Evolutionary conservation across 2,113 vertebrate species (phyloP).

Genomic region (Thalassoma bifasciatum): DNA sequence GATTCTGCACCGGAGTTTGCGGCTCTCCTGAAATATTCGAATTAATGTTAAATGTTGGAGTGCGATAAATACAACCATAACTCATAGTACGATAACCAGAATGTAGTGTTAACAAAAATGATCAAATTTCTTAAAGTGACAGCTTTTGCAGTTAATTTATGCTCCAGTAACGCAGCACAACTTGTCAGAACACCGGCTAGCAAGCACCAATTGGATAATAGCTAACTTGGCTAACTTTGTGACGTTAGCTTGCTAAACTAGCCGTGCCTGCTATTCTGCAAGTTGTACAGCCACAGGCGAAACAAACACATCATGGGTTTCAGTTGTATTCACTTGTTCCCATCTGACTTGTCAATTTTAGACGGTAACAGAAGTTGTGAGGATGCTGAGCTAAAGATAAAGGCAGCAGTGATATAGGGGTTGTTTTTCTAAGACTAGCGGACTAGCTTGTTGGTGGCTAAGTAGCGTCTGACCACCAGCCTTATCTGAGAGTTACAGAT

Average conservation of each 20-base stretch:
- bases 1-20: too few species aligned
- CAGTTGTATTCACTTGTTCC: not conserved
- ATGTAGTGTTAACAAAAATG: too few species aligned
- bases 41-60: too few species aligned
- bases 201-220: slow-evolving; percentile 8
- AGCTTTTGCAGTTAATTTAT: too few species aligned
- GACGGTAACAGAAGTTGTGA: not conserved
- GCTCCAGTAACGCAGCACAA: too few species aligned
- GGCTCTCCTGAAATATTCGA: too few species aligned
- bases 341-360: rapidly evolving
- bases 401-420: not conserved
- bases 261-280: not conserved
- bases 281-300: not conserved
- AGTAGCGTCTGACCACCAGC: slow-evolving; percentile 28
- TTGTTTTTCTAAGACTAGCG: slow-evolving; percentile 14
- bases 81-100: too few species aligned
- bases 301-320: not conserved
- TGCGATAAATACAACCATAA: too few species aligned
- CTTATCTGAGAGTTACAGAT: slow-evolving; percentile 11
- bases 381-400: not conserved
- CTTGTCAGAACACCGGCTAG: slow-evolving; percentile 32
- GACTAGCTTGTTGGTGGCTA: slow-evolving; percentile 26
- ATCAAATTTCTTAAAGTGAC: too few species aligned
- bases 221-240: slow-evolving; percentile 53
- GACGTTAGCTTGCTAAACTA: slow-evolving; percentile 36